A percentile compares a stretch with the other conserved stretches of the same genome.
These are phyloP conservation scores for Ceratothoa steindachneri DNA, from an alignment of 2,888 invertebrate genomes.

Conservation along the genomic window DNA sequence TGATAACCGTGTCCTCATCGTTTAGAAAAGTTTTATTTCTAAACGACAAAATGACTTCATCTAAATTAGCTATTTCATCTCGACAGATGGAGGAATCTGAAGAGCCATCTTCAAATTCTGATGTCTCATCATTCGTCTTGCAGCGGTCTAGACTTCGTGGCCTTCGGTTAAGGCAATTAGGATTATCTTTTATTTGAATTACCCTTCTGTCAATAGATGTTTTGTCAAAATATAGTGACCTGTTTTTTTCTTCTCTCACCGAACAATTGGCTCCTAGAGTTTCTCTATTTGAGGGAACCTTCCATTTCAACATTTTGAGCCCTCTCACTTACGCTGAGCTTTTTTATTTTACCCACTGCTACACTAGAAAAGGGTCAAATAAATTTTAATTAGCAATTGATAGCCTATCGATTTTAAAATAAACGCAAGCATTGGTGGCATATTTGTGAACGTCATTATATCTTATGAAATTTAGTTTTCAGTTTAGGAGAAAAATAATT, in stretches of 20 bases:
- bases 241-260: too few species aligned
- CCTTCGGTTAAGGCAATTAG: not conserved
- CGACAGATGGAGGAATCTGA: not conserved
- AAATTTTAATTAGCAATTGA: too few species aligned
- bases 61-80: conserved; percentile 3
- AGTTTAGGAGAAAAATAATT: too few species aligned
- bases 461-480: too few species aligned
- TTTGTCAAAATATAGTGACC: too few species aligned
- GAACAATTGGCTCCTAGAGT: too few species aligned
- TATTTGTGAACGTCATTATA: too few species aligned
- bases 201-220: not conserved
- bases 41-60: not conserved
- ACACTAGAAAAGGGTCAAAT: too few species aligned
- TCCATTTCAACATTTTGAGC: not conserved
- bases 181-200: not conserved
- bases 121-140: not conserved
- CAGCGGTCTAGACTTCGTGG: not conserved
- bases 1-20: not conserved
- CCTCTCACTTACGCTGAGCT: too few species aligned
- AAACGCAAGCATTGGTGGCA: too few species aligned
- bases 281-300: not conserved
- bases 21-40: not conserved
- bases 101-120: not conserved
- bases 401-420: too few species aligned
- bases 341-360: too few species aligned